Evolutionary conservation across 2,888 invertebrate genomes (phyloP), one percentile per base, ranked within the genome.

Genomic region (Aricia artaxerxes): DNA sequence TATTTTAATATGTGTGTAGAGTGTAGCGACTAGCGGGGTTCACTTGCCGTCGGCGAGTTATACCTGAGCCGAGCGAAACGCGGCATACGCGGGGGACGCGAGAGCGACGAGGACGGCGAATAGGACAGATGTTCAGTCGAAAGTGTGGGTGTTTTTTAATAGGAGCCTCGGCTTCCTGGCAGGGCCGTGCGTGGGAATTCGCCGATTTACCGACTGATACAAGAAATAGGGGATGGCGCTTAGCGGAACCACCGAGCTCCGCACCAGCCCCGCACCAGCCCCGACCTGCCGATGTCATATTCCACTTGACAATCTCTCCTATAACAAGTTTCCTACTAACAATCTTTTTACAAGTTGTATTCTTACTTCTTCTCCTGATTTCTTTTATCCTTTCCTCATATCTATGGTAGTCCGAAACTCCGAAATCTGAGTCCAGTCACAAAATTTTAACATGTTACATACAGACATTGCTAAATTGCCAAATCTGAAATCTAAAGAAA

Each of bases 61-160:
- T 86, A 86, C 85, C 85, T 86, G 85, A 85, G 81, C 77, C 78
- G 86, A 89, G 38, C 31, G 85, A 81, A 87, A 88, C 35, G 60
- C 80, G 11, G 53, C 2, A 85, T 79, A 80, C 13, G 3, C 4
- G 53, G 11, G 49, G 64, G 11, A 4, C 2, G 6, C 1, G n/a
- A 6, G 84, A 64, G 64, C 64, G 84, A 88, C 53, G 84, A 83
- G 78, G 87, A 86, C 78, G 82, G 83, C 80, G 80, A 82, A 81
- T 78, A 81, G 84, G 93, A 91, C 92, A 92, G 92, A 92, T 92
- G 93, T 92, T 92, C 89, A 81, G 85, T 87, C 87, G 85, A 88
- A 88, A 89, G 85, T 92, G 93, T 91, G 91, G 91, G 93, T 86
- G 87, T 83, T 85, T 87, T 88, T 91, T 85, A 88, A 90, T 83